Conservation (phyloP, 2,797 vertebrate species). For the Pipistrellus pipistrellus region DNA sequence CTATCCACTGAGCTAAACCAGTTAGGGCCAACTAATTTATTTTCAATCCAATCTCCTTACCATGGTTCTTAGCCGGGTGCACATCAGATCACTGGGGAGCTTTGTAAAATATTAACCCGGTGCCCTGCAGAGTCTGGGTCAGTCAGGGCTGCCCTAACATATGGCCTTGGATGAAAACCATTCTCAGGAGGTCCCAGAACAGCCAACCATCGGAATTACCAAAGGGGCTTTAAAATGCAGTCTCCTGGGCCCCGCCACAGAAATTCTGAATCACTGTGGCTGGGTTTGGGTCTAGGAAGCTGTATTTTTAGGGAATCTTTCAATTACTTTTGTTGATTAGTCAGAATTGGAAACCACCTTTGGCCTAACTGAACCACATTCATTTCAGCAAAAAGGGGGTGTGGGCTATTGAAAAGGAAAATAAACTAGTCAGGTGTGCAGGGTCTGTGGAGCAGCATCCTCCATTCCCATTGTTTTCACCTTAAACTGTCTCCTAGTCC, state of each 20-base stretch:
- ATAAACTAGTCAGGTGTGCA: background rate
- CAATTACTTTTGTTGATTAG: background rate
- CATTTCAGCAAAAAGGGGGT: background rate
- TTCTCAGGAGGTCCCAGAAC: background rate
- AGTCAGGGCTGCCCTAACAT: background rate
- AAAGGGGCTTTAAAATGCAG: constrained; percentile 8
- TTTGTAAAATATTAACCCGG: background rate
- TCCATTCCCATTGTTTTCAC: background rate
- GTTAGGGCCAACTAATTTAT: background rate
- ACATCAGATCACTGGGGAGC: background rate
- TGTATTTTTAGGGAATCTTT: background rate
- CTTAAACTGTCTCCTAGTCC: background rate
- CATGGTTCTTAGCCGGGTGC: background rate
- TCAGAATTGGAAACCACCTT: constrained; percentile 22
- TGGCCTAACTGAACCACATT: background rate
- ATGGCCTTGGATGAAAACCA: background rate
- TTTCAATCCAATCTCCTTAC: background rate
- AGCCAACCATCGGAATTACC: background rate
- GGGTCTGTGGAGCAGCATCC: background rate
- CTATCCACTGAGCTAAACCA: no score
- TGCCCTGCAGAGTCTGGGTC: background rate
- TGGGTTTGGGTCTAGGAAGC: background rate
- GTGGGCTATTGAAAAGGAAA: background rate
- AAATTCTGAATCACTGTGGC: background rate
- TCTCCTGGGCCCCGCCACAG: background rate